phyloP scores from a whole-genome alignment of 2,113 vertebrate genomes.

The Mesembrinibis cayennensis region DNA sequence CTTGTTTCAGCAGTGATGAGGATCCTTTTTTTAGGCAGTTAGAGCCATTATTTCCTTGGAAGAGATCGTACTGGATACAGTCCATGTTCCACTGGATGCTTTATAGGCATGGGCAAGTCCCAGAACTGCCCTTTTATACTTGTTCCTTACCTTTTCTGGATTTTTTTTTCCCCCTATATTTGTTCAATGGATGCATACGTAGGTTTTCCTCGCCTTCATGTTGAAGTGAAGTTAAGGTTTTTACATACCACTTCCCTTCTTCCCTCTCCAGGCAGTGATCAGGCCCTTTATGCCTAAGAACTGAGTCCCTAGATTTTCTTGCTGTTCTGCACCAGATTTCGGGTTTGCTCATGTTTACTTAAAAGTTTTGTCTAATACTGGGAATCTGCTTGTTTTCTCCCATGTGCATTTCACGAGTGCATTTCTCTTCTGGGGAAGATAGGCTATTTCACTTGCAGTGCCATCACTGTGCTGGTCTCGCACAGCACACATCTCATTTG shows the following conservation, averaged over 20 bases:
- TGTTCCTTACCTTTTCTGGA: background rate
- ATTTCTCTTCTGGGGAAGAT: background rate
- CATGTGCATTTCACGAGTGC: background rate
- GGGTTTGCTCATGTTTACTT: background rate
- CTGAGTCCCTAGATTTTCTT: background rate
- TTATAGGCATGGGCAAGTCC: background rate
- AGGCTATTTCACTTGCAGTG: background rate
- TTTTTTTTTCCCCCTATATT: background rate
- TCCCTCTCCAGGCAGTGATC: background rate
- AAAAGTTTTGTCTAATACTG: background rate
- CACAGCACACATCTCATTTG: background rate
- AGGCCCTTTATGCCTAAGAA: background rate
- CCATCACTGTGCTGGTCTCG: background rate
- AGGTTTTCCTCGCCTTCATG: background rate
- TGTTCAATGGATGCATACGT: background rate
- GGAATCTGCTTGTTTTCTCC: background rate
- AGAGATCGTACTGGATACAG: background rate
- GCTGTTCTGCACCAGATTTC: background rate
- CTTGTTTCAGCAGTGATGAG: slow-evolving; percentile 39
- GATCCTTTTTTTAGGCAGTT: background rate
- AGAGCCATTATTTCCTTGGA: slow-evolving; percentile 26
- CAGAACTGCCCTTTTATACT: background rate
- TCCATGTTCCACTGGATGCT: background rate
- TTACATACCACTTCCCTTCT: background rate
- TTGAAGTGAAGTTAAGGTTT: background rate